Percentiles rank a stretch among this genome's conserved stretches.
phyloP scores from a whole-genome alignment of 2,797 vertebrate genomes.

The Rhinogobio ventralis region DNA sequence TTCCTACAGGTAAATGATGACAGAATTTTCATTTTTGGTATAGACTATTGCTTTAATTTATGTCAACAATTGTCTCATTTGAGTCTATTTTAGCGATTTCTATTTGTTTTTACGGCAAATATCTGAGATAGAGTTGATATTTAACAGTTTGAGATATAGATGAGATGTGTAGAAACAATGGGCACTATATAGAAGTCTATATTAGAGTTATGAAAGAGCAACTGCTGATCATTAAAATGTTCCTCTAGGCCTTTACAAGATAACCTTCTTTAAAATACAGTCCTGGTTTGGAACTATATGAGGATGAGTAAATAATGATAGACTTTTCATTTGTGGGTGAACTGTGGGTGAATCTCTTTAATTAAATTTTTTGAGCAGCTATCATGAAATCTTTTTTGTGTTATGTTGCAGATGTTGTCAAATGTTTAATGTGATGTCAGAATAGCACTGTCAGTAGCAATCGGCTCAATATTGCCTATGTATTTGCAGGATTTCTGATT shows the following conservation, averaged over 20 bases:
- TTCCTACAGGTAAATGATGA: neutral
- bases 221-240: neutral
- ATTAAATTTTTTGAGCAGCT: neutral
- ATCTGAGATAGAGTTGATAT: neutral
- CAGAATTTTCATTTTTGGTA: neutral
- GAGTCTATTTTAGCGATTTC: neutral
- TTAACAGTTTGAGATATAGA: neutral
- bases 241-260: neutral
- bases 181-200: neutral
- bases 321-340: neutral
- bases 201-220: neutral
- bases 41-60: neutral
- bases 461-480: neutral
- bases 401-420: neutral
- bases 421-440: neutral
- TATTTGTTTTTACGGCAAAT: neutral
- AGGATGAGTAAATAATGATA: neutral
- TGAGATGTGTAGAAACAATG: neutral
- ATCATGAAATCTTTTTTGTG: neutral
- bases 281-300: neutral
- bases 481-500: slow-evolving; percentile 8
- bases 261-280: neutral
- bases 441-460: neutral
- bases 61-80: neutral
- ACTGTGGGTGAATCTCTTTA: neutral